Evolutionary conservation across 2,888 invertebrate genomes (phyloP), one percentile per base, ranked within the genome.

Genomic region (Tethea ocularis): DNA sequence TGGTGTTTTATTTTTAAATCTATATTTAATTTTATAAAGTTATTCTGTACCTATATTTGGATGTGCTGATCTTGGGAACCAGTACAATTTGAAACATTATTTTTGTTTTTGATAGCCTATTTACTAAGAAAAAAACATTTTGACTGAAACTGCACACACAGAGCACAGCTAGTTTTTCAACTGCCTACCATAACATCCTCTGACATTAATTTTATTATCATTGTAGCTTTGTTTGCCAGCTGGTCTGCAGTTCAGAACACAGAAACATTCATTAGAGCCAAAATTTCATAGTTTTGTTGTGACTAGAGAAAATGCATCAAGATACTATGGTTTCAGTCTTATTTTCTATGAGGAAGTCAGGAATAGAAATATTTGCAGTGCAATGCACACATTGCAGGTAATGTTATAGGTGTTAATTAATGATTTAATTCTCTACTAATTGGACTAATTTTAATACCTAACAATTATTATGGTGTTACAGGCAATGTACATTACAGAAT

Each of bases 291-390:
- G 99, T 55, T 99, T 99, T 94, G 96, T 99, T 59, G 98, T 99
- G 64, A 99, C 99, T 15, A 95, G 97, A 75, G 99, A 99, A 93
- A 99, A 99, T 95, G 99, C 99, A 59, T 96, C 97, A 70, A 94
- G 99, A 72, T 96, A 97, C 71, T 98, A 98, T 93, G 99, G 99
- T 62, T 98, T 98, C 80, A 97, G 98, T 80, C 95, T 98, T 71
- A 96, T 98, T 20, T 99, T 99, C 88, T 99, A 97, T 93, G 99
- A 99, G 92, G 98, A 98, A 93, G 98, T 99, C 69, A 95, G 96
- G 60, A 98, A 98, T 88, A 94, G 96, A 57, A 97, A 98, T 84
- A 98, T 99, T 73, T 98, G 98, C 86, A 96, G 96, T 77, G 98
- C 99, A 57, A 98, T 99, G 96, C 98, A 98, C 86, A 98, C 98